Evolutionary conservation across 2,797 vertebrate genomes (phyloP).

Genomic region (Mormyrops boulengeri): DNA sequence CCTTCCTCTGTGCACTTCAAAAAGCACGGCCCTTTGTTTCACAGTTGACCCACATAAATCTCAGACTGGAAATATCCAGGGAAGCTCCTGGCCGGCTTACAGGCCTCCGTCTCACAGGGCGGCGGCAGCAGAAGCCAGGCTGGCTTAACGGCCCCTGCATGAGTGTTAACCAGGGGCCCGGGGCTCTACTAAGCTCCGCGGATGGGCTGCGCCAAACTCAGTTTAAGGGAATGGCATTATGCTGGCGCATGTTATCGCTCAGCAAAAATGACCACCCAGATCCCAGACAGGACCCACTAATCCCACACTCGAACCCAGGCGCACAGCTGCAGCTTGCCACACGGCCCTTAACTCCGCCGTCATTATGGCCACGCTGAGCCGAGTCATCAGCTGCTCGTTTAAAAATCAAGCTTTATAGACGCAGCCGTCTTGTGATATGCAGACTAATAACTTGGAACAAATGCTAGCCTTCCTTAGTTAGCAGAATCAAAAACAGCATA

Average conservation of each 20-base stretch:
- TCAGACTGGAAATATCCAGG: conserved; percentile 41
- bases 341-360: not conserved
- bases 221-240: not conserved
- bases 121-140: conserved; percentile 28
- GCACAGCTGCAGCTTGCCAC: not conserved
- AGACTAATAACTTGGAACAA: not conserved
- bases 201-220: not conserved
- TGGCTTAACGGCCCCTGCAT: conserved; percentile 33
- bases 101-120: conserved; percentile 40
- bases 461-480: not conserved
- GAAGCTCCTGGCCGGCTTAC: conserved; percentile 42
- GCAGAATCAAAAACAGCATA: not conserved
- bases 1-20: conserved; percentile 55
- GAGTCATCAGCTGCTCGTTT: not conserved
- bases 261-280: not conserved
- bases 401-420: not conserved
- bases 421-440: not conserved
- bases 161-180: not conserved
- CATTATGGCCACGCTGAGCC: not conserved
- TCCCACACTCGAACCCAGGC: not conserved
- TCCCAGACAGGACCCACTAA: not conserved
- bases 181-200: not conserved
- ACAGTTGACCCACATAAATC: conserved; percentile 48
- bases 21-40: conserved; percentile 53
- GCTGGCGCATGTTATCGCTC: not conserved